Conservation (phyloP, 2,113 vertebrate species). For the Xyliphius kryptos region DNA sequence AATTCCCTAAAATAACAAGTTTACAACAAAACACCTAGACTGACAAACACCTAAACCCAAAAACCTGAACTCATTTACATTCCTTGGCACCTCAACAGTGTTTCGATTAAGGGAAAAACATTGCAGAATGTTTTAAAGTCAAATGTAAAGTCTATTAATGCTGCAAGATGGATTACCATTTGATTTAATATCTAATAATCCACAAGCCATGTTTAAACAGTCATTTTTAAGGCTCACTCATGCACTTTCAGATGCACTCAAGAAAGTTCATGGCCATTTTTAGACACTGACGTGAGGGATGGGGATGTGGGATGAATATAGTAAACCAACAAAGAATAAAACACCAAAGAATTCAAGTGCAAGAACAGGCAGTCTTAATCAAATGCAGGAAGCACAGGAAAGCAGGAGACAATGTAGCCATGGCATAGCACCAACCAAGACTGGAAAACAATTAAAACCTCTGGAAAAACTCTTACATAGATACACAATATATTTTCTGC, state of each 20-base stretch:
- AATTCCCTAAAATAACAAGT: too few species aligned
- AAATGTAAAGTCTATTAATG: too few species aligned
- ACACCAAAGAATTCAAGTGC: background rate
- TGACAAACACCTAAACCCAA: too few species aligned
- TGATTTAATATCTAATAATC: background rate
- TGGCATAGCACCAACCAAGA: background rate
- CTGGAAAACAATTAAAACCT: slow-evolving; percentile 9
- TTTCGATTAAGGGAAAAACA: too few species aligned
- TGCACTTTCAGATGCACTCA: background rate
- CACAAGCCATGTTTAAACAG: background rate
- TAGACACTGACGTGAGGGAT: background rate
- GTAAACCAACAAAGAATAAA: background rate
- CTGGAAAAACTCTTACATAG: background rate
- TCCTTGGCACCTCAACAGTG: too few species aligned
- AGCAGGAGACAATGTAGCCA: slow-evolving; percentile 1
- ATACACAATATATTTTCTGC: background rate
- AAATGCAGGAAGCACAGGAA: slow-evolving; percentile 14
- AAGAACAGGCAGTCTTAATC: slow-evolving; percentile 2
- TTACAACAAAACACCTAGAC: too few species aligned
- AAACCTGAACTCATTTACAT: too few species aligned
- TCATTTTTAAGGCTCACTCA: background rate
- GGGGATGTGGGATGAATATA: background rate
- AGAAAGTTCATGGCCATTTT: background rate
- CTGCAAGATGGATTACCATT: too few species aligned
- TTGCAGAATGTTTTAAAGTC: too few species aligned